Conservation (phyloP, 2,113 vertebrate species). For the Erpornis zantholeuca region DNA sequence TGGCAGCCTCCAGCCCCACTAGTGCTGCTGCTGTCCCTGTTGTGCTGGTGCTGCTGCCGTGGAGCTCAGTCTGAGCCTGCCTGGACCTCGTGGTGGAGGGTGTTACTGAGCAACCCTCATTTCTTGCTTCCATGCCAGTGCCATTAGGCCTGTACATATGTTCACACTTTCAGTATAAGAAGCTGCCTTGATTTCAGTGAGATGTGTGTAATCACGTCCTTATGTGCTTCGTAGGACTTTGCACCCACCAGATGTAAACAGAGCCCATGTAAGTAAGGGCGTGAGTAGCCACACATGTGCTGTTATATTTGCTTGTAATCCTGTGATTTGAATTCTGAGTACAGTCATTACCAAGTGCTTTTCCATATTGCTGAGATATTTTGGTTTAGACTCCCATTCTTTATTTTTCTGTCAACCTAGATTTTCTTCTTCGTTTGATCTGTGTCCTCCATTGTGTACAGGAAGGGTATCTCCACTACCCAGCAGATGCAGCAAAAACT, state of each 20-base stretch:
- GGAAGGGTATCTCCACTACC: not conserved
- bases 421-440: not conserved
- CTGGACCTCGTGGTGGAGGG: not conserved
- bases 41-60: rapidly evolving
- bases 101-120: not conserved
- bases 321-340: not conserved
- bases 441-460: not conserved
- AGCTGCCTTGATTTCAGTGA: not conserved
- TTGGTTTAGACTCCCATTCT: not conserved
- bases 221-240: not conserved
- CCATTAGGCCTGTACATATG: rapidly evolving
- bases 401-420: not conserved
- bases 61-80: not conserved
- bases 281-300: not conserved
- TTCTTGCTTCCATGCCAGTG: not conserved
- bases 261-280: not conserved
- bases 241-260: not conserved
- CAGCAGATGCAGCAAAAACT: not conserved
- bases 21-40: rapidly evolving
- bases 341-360: not conserved
- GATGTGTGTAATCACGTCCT: not conserved
- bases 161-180: not conserved
- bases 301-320: not conserved
- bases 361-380: not conserved
- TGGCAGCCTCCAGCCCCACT: not conserved